Conservation (phyloP, 1,140 invertebrate genomes). For the Penaeus indicus region DNA sequence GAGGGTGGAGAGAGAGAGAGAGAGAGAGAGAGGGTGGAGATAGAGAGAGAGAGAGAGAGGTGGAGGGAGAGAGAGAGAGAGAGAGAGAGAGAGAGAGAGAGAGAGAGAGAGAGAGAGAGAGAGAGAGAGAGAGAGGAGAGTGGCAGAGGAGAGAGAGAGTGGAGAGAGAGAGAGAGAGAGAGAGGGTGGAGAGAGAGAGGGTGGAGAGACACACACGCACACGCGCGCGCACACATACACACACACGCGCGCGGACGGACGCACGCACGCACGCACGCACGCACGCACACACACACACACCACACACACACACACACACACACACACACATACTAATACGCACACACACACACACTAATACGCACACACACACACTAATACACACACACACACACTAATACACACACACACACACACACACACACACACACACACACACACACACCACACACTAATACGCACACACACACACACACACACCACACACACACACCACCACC, state of each 20-base stretch:
- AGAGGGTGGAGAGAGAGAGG: too few relatives aligned
- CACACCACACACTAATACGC: too few relatives aligned
- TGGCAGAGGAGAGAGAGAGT: too few relatives aligned
- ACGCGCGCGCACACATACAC: not conserved
- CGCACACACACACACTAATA: not conserved
- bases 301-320: conserved; percentile 7
- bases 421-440: not conserved
- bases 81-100: too few relatives aligned
- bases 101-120: too few relatives aligned
- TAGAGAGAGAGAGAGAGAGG: too few relatives aligned
- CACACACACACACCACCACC: too few relatives aligned
- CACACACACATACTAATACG: not conserved
- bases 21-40: too few relatives aligned
- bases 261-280: not conserved
- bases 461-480: not conserved
- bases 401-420: not conserved
- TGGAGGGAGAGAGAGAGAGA: too few relatives aligned
- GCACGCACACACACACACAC: not conserved
- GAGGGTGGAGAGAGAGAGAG: too few relatives aligned
- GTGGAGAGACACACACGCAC: not conserved
- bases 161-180: too few relatives aligned
- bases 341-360: not conserved
- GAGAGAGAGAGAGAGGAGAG: too few relatives aligned
- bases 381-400: not conserved
- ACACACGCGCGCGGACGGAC: not conserved